These are phyloP conservation scores for Coptodon bakossiorum DNA, from an alignment of 2,113 vertebrate species.

Conservation along the genomic window DNA sequence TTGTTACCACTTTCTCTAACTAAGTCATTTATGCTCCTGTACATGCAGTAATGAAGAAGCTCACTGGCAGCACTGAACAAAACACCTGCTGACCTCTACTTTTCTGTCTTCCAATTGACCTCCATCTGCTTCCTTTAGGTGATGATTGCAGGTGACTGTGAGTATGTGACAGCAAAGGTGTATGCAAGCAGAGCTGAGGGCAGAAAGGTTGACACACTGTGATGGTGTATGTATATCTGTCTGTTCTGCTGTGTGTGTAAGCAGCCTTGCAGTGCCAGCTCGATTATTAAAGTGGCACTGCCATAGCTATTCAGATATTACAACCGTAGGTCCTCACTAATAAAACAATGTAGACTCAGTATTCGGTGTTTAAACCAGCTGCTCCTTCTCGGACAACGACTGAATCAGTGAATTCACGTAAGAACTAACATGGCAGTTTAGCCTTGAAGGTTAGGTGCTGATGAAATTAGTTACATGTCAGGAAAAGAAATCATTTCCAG, in stretches of 20 bases:
- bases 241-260: not conserved
- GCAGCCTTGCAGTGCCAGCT: not conserved
- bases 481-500: not conserved
- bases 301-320: not conserved
- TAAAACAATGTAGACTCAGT: not conserved
- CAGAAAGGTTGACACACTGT: conserved; percentile 3
- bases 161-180: not conserved
- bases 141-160: not conserved
- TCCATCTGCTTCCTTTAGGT: conserved; percentile 33
- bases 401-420: conserved; percentile 5
- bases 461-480: not conserved
- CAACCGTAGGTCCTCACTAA: not conserved
- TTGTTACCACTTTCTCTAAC: not conserved
- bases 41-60: not conserved
- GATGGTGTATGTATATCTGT: not conserved
- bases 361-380: conserved; percentile 1
- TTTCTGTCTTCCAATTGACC: conserved; percentile 15
- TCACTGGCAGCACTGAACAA: conserved; percentile 1
- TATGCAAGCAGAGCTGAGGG: not conserved
- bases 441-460: not conserved
- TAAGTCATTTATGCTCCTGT: not conserved
- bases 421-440: not conserved
- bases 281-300: conserved; percentile 9
- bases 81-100: conserved; percentile 37
- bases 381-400: not conserved